phyloP scores from a whole-genome alignment of 2,113 vertebrate genomes.

The Delphinapterus leucas region DNA sequence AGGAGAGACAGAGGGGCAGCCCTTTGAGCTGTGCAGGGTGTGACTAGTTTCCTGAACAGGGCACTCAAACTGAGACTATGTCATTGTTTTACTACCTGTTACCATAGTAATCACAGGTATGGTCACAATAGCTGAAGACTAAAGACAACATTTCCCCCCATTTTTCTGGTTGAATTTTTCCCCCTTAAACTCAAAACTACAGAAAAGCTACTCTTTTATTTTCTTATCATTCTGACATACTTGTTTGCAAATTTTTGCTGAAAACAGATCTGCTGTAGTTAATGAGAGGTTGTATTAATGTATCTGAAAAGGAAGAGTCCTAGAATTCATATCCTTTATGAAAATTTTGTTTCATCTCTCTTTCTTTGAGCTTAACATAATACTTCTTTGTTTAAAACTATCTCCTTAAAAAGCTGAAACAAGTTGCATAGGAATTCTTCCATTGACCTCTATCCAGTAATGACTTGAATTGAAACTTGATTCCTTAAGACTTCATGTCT shows the following conservation, averaged over 20 bases:
- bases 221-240: neutral
- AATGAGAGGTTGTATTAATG: neutral
- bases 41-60: slow-evolving; percentile 2
- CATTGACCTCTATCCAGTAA: neutral
- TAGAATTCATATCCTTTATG: neutral
- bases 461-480: neutral
- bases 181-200: neutral
- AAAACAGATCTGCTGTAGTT: neutral
- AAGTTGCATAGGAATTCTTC: neutral
- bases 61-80: neutral
- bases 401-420: slow-evolving; percentile 11
- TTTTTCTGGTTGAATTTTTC: neutral
- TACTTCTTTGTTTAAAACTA: neutral
- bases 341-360: neutral
- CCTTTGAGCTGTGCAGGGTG: neutral
- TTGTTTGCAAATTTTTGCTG: neutral
- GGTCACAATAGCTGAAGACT: neutral
- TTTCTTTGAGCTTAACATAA: neutral
- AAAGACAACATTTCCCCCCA: neutral
- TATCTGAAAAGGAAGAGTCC: neutral
- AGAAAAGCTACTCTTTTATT: neutral
- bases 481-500: neutral
- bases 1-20: neutral
- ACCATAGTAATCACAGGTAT: neutral
- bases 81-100: slow-evolving; percentile 41